phyloP scores from a whole-genome alignment of 2,113 vertebrate genomes.

The Polypterus bichir region DNA sequence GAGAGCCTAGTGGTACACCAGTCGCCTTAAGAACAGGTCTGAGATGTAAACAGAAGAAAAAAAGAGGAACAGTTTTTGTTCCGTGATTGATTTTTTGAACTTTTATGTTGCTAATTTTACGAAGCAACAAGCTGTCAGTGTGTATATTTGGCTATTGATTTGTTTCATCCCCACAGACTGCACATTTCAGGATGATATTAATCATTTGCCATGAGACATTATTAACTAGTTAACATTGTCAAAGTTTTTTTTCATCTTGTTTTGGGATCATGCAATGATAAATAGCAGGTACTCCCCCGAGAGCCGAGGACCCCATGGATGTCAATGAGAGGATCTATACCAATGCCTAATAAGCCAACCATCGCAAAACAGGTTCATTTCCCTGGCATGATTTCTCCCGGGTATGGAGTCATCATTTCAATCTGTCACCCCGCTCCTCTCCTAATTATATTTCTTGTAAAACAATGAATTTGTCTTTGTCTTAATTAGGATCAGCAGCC shows the following conservation, averaged over 20 bases:
- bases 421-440: conserved; percentile 16
- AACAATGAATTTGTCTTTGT: no score
- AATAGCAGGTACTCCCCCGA: conserved; percentile 41
- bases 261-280: conserved; percentile 36
- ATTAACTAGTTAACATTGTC: conserved; percentile 44
- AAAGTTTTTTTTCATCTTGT: conserved; percentile 12
- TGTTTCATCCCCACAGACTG: neutral
- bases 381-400: conserved; percentile 53
- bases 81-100: no score
- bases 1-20: no score
- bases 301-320: conserved; percentile 53
- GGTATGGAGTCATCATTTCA: conserved; percentile 22
- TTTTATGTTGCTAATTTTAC: no score
- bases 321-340: conserved; percentile 44
- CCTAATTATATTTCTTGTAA: no score
- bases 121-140: no score
- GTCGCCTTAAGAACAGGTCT: no score
- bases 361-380: conserved; percentile 26
- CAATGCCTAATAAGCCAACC: conserved; percentile 47
- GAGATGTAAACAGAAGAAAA: no score
- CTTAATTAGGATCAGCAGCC: no score
- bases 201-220: conserved; percentile 49
- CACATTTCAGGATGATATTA: conserved; percentile 33
- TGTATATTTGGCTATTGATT: no score
- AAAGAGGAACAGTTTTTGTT: no score